Conservation (phyloP, 2,888 invertebrate species). For the Melieria omissa region DNA sequence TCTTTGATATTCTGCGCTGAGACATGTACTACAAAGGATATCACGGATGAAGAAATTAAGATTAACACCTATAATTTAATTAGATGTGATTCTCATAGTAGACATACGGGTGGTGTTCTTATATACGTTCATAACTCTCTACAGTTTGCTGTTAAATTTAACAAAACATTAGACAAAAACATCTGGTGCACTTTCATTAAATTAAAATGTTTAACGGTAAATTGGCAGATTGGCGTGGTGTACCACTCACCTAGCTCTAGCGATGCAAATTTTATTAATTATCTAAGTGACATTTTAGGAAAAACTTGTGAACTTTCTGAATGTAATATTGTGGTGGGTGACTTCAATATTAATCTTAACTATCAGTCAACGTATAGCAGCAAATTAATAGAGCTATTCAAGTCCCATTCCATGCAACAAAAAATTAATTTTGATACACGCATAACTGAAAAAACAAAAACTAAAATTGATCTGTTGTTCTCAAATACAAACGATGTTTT, state of each 20-base stretch:
- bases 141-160: not conserved
- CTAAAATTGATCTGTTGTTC: too few species aligned
- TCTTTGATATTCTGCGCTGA: too few species aligned
- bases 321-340: not conserved
- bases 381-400: not conserved
- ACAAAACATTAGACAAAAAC: not conserved
- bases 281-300: not conserved
- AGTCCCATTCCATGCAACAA: not conserved
- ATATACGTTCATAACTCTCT: not conserved
- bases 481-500: too few species aligned
- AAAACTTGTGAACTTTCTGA: conserved; percentile 1
- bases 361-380: not conserved
- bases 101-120: too few species aligned
- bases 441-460: too few species aligned
- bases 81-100: too few species aligned
- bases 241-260: not conserved
- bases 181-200: not conserved
- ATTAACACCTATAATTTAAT: too few species aligned
- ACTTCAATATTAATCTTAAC: not conserved
- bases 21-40: too few species aligned
- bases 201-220: not conserved
- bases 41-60: too few species aligned
- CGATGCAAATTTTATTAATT: not conserved
- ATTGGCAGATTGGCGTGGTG: too few species aligned
- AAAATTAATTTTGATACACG: not conserved